These are phyloP conservation scores for Eupristina koningsbergeri DNA, from an alignment of 1,140 invertebrate species.

Conservation along the genomic window DNA sequence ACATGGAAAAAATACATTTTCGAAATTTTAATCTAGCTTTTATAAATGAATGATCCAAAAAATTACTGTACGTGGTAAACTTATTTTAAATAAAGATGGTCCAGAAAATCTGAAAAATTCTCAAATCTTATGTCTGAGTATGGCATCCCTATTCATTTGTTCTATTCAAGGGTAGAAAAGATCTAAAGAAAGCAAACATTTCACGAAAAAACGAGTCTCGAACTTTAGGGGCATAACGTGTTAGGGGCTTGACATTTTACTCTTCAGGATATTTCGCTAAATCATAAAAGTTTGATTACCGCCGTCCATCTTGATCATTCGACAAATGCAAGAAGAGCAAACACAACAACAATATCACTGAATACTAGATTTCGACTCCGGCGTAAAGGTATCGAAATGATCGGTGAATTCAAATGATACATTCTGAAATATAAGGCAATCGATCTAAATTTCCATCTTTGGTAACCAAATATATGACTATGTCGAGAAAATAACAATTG, in stretches of 20 bases:
- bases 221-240: not conserved
- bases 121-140: not conserved
- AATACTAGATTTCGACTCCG: not conserved
- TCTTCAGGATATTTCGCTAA: conserved; percentile 2
- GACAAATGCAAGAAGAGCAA: conserved; percentile 5
- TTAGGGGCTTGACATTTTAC: not conserved
- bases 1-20: not conserved
- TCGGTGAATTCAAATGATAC: conserved; percentile 6
- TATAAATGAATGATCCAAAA: not conserved
- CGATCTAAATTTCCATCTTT: conserved; percentile 18
- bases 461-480: not conserved
- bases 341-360: not conserved
- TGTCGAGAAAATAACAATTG: not conserved
- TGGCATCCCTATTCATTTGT: not conserved
- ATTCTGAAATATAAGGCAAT: conserved; percentile 2
- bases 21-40: not conserved
- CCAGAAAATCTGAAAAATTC: not conserved
- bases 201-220: not conserved
- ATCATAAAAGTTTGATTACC: conserved; percentile 49
- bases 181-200: not conserved
- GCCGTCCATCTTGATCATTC: conserved; percentile 24
- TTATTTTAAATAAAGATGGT: not conserved
- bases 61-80: not conserved
- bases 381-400: conserved; percentile 36
- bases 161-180: not conserved